phyloP scores from a whole-genome alignment of 2,113 vertebrate genomes.

The Menura novaehollandiae region DNA sequence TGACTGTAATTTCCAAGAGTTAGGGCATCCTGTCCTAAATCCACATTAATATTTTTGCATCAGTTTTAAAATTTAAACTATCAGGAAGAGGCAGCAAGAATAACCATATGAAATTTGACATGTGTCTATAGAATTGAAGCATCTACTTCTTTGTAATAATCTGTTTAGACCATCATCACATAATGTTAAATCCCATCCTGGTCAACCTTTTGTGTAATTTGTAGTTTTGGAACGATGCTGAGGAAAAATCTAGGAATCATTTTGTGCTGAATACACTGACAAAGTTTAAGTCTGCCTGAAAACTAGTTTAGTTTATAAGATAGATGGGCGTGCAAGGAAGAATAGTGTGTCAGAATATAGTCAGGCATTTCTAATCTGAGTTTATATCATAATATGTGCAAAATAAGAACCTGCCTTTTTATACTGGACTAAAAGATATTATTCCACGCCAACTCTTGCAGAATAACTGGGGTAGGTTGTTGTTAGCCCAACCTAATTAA shows the following conservation, averaged over 20 bases:
- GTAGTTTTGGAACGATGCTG: neutral
- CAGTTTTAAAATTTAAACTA: neutral
- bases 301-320: constrained; percentile 7
- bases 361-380: neutral
- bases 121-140: neutral
- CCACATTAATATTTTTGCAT: neutral
- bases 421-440: neutral
- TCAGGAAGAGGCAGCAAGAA: neutral
- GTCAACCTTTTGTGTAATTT: neutral
- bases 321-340: neutral
- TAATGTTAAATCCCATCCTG: neutral
- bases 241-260: neutral
- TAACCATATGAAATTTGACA: neutral
- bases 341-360: neutral
- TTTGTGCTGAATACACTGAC: neutral
- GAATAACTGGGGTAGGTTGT: neutral
- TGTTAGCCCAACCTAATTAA: neutral
- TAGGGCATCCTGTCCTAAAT: neutral
- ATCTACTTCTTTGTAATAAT: neutral
- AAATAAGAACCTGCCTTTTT: constrained; percentile 11
- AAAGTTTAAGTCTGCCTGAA: neutral
- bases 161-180: neutral
- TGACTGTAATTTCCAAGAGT: neutral
- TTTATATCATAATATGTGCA: neutral
- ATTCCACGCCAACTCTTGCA: neutral